Percentiles rank a stretch among this genome's conserved stretches.
Evolutionary conservation across 1,140 invertebrate species (phyloP).

Genomic region (Zaprionus ornatus): DNA sequence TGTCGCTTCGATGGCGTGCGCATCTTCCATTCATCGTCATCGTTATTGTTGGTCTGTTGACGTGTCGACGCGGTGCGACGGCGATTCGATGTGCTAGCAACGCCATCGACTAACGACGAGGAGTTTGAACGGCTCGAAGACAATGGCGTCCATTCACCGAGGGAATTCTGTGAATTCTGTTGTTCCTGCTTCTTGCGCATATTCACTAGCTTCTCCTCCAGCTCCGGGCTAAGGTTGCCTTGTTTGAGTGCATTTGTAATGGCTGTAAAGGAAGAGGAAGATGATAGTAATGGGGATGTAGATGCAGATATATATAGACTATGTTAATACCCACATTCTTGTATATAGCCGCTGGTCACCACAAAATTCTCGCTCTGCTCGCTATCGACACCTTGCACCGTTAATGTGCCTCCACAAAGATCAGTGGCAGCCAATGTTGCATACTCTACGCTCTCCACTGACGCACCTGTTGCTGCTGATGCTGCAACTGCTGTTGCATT

Average conservation of each 20-base stretch:
- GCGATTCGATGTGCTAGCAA: constrained; percentile 22
- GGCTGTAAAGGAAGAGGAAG: constrained; percentile 84
- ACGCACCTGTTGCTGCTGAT: constrained; percentile 24
- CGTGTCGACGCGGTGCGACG: constrained; percentile 45
- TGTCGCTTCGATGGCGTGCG: constrained; percentile 53
- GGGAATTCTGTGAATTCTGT: constrained; percentile 86
- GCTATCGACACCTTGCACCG: constrained; percentile 20
- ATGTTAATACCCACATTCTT: constrained; percentile 85
- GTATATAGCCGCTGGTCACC: constrained; percentile 94
- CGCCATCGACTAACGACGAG: constrained; percentile 18
- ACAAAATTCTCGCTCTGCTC: constrained; percentile 86
- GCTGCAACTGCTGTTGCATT: neutral
- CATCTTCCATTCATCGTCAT: constrained; percentile 61
- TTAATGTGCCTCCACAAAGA: neutral
- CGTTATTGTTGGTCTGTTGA: constrained; percentile 54
- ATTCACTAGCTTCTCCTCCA: constrained; percentile 95
- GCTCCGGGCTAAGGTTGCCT: constrained; percentile 95
- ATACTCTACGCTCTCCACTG: constrained; percentile 57
- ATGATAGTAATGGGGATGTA: neutral
- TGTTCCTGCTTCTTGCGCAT: constrained; percentile 94
- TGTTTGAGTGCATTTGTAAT: constrained; percentile 93
- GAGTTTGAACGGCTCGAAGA: constrained; percentile 33
- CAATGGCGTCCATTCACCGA: constrained; percentile 65
- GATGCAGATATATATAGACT: neutral
- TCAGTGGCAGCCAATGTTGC: constrained; percentile 21